These are phyloP conservation scores for Barbus barbus DNA, from an alignment of 2,113 vertebrate species.

Conservation along the genomic window DNA sequence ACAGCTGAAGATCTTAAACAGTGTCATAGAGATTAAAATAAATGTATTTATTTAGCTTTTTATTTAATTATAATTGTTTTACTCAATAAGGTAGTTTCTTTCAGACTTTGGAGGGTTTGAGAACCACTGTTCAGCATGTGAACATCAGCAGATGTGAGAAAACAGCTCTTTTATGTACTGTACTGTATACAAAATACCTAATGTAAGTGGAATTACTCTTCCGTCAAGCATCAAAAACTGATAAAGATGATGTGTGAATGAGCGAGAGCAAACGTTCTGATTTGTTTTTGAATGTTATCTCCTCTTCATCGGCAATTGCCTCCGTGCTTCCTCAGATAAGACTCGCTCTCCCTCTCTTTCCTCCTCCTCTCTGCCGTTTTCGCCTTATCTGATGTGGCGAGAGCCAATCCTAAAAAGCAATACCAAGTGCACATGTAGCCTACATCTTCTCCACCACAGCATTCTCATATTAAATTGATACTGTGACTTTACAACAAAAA, in stretches of 20 bases:
- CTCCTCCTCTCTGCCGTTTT: slow-evolving; percentile 45
- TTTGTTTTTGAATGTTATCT: slow-evolving; percentile 56
- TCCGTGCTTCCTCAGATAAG: slow-evolving; percentile 70
- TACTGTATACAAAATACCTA: background rate
- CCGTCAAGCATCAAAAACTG: background rate
- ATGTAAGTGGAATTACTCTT: background rate
- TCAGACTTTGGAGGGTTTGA: background rate
- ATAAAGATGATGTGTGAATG: slow-evolving; percentile 32
- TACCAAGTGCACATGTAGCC: slow-evolving; percentile 36
- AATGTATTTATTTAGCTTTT: background rate
- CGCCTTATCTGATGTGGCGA: slow-evolving; percentile 64
- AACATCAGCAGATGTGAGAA: background rate
- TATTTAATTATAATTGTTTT: background rate
- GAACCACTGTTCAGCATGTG: background rate
- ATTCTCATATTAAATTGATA: slow-evolving; percentile 19
- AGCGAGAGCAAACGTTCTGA: slow-evolving; percentile 44
- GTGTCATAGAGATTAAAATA: background rate
- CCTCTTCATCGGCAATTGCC: slow-evolving; percentile 67
- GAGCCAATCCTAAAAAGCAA: slow-evolving; percentile 53
- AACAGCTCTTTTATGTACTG: background rate
- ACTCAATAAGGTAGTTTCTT: background rate
- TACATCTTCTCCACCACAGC: slow-evolving; percentile 14
- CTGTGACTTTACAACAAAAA: slow-evolving; percentile 58
- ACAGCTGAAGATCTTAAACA: background rate
- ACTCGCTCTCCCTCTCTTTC: slow-evolving; percentile 56